phyloP scores from a whole-genome alignment of 2,888 invertebrate species.

The Chrysomela aeneicollis region DNA sequence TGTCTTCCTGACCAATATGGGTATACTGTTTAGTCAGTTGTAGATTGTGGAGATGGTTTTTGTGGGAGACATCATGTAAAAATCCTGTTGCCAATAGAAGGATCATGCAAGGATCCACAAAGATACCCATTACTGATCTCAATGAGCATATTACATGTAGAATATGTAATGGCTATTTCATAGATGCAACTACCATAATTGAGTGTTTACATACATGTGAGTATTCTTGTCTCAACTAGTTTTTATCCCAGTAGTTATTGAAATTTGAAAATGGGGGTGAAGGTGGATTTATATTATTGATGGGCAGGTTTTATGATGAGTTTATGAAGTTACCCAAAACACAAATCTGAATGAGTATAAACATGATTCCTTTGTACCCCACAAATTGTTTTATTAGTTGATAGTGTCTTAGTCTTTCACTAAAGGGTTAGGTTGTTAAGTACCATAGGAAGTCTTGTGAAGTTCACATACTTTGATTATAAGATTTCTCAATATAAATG shows the following conservation, averaged over 20 bases:
- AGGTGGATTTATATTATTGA: no score
- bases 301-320: no score
- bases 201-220: conserved; percentile 83
- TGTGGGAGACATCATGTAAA: conserved; percentile 45
- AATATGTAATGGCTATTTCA: conserved; percentile 76
- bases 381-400: no score
- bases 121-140: conserved; percentile 64
- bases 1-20: conserved; percentile 56
- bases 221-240: conserved; percentile 49
- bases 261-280: background rate
- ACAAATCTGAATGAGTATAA: no score
- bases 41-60: conserved; percentile 22
- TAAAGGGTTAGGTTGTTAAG: no score
- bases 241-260: no score
- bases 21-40: conserved; percentile 40
- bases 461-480: no score
- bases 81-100: conserved; percentile 38
- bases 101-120: conserved; percentile 61
- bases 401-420: no score
- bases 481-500: no score
- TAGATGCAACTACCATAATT: conserved; percentile 81
- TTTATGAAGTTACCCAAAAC: no score
- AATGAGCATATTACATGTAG: conserved; percentile 75
- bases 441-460: no score
- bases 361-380: no score